Evolutionary conservation across 2,113 vertebrate species (phyloP).

Genomic region (Petrocephalus microphthalmus): DNA sequence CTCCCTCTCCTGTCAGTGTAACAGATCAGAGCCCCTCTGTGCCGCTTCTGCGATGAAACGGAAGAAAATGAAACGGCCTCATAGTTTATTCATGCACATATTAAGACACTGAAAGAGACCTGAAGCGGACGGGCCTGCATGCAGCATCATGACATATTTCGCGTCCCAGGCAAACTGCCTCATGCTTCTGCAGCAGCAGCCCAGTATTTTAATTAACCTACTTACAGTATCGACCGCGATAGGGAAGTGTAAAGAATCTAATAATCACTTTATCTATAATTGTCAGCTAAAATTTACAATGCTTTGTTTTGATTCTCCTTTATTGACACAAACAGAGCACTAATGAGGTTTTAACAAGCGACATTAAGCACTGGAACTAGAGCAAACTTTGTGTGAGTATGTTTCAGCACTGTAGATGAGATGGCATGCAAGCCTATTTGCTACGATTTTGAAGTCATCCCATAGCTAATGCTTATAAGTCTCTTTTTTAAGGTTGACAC

Average conservation of each 20-base stretch:
- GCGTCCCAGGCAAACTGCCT: background rate
- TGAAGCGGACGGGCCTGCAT: background rate
- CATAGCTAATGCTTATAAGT: background rate
- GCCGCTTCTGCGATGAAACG: background rate
- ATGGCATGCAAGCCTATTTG: background rate
- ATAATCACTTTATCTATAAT: slow-evolving; percentile 7
- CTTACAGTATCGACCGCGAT: background rate
- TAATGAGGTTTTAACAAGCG: background rate
- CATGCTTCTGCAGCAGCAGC: background rate
- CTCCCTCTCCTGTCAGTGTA: background rate
- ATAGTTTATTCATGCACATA: background rate
- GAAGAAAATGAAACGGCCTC: background rate
- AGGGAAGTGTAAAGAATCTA: background rate
- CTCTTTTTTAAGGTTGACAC: background rate
- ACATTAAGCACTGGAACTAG: background rate
- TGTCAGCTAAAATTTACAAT: background rate
- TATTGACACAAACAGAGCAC: background rate
- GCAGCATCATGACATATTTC: background rate
- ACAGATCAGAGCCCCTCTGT: background rate
- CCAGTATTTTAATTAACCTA: slow-evolving; percentile 9
- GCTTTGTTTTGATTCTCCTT: background rate
- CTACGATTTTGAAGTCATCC: background rate
- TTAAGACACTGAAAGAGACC: slow-evolving; percentile 1
- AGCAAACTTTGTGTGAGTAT: background rate
- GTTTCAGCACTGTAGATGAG: background rate